phyloP scores from a whole-genome alignment of 2,888 invertebrate genomes.

The Drosophila limbata region DNA sequence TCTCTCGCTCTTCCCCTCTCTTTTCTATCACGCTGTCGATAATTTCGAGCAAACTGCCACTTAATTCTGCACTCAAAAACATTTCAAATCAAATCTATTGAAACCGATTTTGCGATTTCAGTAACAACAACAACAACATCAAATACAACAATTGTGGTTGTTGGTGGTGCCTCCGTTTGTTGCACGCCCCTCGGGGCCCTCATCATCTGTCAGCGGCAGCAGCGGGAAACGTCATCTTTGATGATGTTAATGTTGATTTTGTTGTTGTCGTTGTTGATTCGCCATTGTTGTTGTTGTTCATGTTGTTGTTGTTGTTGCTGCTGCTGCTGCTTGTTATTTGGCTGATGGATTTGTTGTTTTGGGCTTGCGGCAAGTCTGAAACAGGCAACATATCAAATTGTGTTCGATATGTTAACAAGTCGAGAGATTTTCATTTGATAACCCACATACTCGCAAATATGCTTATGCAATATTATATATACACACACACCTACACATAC shows the following conservation, averaged over 20 bases:
- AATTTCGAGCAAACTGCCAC: conserved; percentile 20
- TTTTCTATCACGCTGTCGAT: background rate
- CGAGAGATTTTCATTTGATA: conserved; percentile 45
- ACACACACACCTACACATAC: background rate
- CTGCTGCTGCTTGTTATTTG: conserved; percentile 26
- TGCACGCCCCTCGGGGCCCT: conserved; percentile 37
- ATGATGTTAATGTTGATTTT: conserved; percentile 39
- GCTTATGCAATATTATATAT: conserved; percentile 1
- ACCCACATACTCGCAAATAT: conserved; percentile 32
- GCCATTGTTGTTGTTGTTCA: conserved; percentile 27
- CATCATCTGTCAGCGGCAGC: conserved; percentile 58
- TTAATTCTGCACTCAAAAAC: conserved; percentile 58
- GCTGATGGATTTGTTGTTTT: conserved; percentile 33
- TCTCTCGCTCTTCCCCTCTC: background rate
- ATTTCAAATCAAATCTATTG: conserved; percentile 66
- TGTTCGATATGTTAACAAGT: conserved; percentile 71
- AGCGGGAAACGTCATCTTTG: conserved; percentile 43
- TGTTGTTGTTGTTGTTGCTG: conserved; percentile 13
- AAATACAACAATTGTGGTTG: conserved; percentile 12
- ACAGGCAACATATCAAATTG: conserved; percentile 57
- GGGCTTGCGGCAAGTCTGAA: conserved; percentile 28
- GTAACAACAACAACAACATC: conserved; percentile 13
- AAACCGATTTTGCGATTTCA: conserved; percentile 39
- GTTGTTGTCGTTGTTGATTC: conserved; percentile 17
- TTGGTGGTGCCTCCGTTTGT: conserved; percentile 5